Base-by-base conservation (phyloP, 2,113 vertebrate genomes). In the Sterrhoptilus dennistouni region DNA sequence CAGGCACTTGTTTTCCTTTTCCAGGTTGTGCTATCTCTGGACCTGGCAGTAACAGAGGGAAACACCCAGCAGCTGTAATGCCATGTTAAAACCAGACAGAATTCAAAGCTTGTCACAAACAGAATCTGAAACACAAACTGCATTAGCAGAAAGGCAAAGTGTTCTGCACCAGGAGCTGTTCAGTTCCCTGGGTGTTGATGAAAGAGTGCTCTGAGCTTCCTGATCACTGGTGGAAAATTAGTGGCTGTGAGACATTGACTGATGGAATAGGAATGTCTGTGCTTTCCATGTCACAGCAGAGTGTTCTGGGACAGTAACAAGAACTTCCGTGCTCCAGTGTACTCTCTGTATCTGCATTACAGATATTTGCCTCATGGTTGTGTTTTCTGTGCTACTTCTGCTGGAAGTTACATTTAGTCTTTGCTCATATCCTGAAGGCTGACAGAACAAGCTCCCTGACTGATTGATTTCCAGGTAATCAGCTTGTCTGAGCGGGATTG, bases 41-140 rank as follows among this genome's bases (percentile, higher is more conserved):
- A 86, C 77, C 82, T 87, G 87, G 72, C 84, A 89, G 72, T 90
- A 78, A 50, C 71, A 87, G 53, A 85, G 54, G 60, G 84, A 89
- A 95, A 87, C 86, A 79, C 69, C 63, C 47, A 56, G 95, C 91
- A 89, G 80, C 72, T 87, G 47, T 75, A 93, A 83, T 81, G 83
- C 60, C 83, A 12, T 50, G 84, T 89, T 87, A 95, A 96, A 92
- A 49, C 68, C 77, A 64, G 90, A 71, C 69, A 74, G 94, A 95
- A 95, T 79, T 68, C 89, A 92, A 69, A 91, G 56, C 82, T 94
- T 95, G 91, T 92, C 91, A 95, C 83, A 74, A 87, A 68, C 72
- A 92, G 89, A 94, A 94, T 83, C 89, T 91, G 64, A 93, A 96
- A 71, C 84, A 96, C 74, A 94, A 93, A 90, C 93, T 91, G 45